phyloP scores from a whole-genome alignment of 2,888 invertebrate species.

The Athetis lepigone region DNA sequence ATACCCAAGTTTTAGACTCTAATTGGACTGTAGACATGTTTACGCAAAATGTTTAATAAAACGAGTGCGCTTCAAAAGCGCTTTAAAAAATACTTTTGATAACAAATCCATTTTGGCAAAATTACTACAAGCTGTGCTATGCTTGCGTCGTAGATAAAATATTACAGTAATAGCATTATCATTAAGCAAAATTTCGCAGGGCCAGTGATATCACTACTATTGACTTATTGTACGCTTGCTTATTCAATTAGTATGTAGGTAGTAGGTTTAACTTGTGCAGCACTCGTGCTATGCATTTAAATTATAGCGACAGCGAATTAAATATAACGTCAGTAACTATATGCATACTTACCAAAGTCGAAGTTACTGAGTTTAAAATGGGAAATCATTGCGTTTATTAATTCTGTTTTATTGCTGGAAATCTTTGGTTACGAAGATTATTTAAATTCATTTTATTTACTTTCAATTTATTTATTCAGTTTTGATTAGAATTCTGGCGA shows the following conservation, averaged over 20 bases:
- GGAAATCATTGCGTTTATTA: too few relatives aligned
- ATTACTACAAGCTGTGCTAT: not conserved
- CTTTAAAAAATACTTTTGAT: not conserved
- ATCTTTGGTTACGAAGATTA: too few relatives aligned
- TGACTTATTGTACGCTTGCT: not conserved
- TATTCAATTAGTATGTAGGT: not conserved
- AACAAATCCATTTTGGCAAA: not conserved
- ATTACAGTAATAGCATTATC: not conserved
- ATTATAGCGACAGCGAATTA: slow-evolving; percentile 15
- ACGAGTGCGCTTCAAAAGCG: slow-evolving; percentile 2
- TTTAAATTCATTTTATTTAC: too few relatives aligned
- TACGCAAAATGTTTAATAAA: slow-evolving; percentile 33
- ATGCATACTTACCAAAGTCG: not conserved
- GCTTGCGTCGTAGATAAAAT: not conserved
- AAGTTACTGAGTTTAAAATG: not conserved
- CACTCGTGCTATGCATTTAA: not conserved
- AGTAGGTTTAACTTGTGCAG: not conserved
- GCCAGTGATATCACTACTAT: not conserved
- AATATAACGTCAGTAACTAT: not conserved
- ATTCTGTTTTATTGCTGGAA: too few relatives aligned
- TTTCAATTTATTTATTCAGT: too few relatives aligned
- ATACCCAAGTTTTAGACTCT: slow-evolving; percentile 33
- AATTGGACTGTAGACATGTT: slow-evolving; percentile 47
- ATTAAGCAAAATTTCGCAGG: too few relatives aligned
- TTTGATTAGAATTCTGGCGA: too few relatives aligned